phyloP scores from a whole-genome alignment of 1,140 invertebrate species.

The Rhopalosiphum padi region DNA sequence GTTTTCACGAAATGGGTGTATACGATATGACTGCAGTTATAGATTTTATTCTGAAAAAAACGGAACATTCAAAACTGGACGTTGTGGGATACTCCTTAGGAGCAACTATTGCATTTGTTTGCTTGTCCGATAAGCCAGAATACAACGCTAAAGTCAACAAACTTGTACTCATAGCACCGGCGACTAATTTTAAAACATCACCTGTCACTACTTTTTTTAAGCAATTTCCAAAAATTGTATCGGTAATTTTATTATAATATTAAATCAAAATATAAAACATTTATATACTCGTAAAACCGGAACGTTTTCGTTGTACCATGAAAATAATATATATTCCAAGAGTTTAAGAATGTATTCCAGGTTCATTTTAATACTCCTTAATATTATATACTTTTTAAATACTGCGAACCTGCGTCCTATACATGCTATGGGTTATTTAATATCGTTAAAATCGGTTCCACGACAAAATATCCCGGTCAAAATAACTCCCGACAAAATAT shows the following conservation, averaged over 20 bases:
- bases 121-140: background rate
- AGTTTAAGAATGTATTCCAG: background rate
- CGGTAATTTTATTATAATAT: background rate
- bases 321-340: background rate
- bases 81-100: slow-evolving; percentile 75
- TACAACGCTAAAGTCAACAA: background rate
- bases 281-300: background rate
- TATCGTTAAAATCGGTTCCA: too few relatives aligned
- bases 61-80: slow-evolving; percentile 64
- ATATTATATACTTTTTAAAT: background rate
- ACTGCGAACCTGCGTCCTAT: background rate
- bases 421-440: too few relatives aligned
- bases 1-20: slow-evolving; percentile 68
- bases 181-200: background rate
- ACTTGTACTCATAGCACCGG: background rate
- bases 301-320: background rate
- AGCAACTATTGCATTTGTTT: slow-evolving; percentile 66
- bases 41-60: slow-evolving; percentile 65
- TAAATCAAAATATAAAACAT: background rate
- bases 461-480: too few relatives aligned
- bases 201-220: background rate
- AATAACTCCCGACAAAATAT: too few relatives aligned
- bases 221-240: background rate
- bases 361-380: background rate
- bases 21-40: slow-evolving; percentile 71